These are phyloP conservation scores for Antitype chi DNA, from an alignment of 2,888 invertebrate genomes.

Conservation along the genomic window DNA sequence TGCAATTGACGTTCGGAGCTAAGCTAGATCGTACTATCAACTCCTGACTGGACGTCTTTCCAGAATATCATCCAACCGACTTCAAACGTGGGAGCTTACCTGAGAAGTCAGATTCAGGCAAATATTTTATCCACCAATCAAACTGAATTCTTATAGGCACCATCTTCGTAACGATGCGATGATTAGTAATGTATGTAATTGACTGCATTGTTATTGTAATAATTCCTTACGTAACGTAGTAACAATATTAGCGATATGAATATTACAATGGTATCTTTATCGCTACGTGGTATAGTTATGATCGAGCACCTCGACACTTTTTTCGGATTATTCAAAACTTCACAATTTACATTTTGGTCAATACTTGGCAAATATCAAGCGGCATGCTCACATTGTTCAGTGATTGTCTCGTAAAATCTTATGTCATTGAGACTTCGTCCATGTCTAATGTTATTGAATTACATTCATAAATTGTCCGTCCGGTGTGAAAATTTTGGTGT, in stretches of 20 bases:
- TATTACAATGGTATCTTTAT: slow-evolving; percentile 57
- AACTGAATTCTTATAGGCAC: slow-evolving; percentile 23
- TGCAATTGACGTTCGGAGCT: slow-evolving; percentile 63
- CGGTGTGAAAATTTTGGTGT: slow-evolving; percentile 45
- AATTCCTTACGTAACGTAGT: slow-evolving; percentile 56
- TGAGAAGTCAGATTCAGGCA: slow-evolving; percentile 46
- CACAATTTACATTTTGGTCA: slow-evolving; percentile 23
- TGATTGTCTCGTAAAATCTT: slow-evolving; percentile 32
- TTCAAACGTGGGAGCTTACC: slow-evolving; percentile 36
- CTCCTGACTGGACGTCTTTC: slow-evolving; percentile 27
- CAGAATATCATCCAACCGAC: slow-evolving; percentile 22
- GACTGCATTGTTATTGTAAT: slow-evolving; percentile 58
- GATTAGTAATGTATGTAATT: slow-evolving; percentile 42
- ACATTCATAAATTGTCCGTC: slow-evolving; percentile 30
- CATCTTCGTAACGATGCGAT: slow-evolving; percentile 21
- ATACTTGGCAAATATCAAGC: slow-evolving; percentile 19
- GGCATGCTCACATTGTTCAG: slow-evolving; percentile 7
- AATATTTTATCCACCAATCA: slow-evolving; percentile 26
- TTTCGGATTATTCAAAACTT: slow-evolving; percentile 27
- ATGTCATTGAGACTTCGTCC: slow-evolving; percentile 53
- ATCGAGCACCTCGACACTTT: slow-evolving; percentile 33
- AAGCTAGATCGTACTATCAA: slow-evolving; percentile 25
- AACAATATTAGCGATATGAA: slow-evolving; percentile 48
- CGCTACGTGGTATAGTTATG: slow-evolving; percentile 31
- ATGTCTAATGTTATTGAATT: slow-evolving; percentile 53